A percentile compares a stretch with the other conserved stretches of the same genome.
These are phyloP conservation scores for Hormaphis cornu DNA, from an alignment of 1,140 invertebrate genomes.

Conservation along the genomic window DNA sequence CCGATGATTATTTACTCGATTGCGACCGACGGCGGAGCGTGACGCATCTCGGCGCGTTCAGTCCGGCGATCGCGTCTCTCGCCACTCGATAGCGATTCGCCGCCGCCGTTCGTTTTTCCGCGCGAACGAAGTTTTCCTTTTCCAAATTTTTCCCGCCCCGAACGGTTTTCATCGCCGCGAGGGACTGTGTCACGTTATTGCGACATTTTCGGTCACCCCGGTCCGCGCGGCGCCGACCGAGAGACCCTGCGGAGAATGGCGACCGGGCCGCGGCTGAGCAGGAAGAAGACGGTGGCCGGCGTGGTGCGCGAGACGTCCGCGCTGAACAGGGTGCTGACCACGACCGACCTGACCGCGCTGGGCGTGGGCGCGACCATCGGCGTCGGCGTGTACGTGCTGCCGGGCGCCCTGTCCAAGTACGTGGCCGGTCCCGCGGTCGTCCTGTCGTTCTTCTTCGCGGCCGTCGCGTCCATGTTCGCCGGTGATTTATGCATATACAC, in stretches of 20 bases:
- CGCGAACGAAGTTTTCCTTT: too few relatives aligned
- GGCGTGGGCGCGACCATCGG: conserved; percentile 80
- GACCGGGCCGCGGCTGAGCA: not conserved
- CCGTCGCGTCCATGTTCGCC: conserved; percentile 77
- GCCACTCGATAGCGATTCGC: too few relatives aligned
- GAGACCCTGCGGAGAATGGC: not conserved
- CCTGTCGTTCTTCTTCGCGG: conserved; percentile 79
- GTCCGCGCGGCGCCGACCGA: too few relatives aligned
- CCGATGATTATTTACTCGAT: too few relatives aligned
- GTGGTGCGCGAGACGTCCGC: conserved; percentile 44
- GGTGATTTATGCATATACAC: conserved; percentile 49
- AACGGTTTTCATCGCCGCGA: too few relatives aligned
- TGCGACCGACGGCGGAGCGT: too few relatives aligned
- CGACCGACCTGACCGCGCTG: conserved; percentile 69
- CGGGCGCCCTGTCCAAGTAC: conserved; percentile 75
- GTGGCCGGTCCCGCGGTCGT: conserved; percentile 78
- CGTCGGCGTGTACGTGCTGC: conserved; percentile 82
- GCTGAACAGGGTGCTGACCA: conserved; percentile 62
- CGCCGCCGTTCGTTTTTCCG: too few relatives aligned
- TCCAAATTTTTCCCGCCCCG: too few relatives aligned
- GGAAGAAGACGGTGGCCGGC: conserved; percentile 20
- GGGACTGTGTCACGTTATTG: too few relatives aligned
- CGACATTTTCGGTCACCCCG: too few relatives aligned
- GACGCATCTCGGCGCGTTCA: too few relatives aligned
- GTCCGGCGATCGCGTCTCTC: too few relatives aligned